Evolutionary conservation across 2,797 vertebrate species (phyloP).

Genomic region (Scyliorhinus canicula): DNA sequence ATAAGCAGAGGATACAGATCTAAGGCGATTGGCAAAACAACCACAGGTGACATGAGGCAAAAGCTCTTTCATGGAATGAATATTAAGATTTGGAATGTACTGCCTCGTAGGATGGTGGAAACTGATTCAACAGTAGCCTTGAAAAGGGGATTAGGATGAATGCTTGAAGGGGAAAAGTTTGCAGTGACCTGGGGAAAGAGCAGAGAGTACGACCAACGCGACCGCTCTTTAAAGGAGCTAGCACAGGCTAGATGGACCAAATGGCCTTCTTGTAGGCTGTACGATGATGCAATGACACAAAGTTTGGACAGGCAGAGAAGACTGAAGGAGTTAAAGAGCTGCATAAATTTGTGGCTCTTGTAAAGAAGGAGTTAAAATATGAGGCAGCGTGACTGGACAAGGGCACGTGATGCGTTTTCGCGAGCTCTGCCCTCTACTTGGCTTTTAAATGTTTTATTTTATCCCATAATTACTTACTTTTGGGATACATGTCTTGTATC

Average conservation of each 20-base stretch:
- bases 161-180: neutral
- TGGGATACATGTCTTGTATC: no score
- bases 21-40: neutral
- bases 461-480: no score
- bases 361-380: neutral
- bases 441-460: no score
- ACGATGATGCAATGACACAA: neutral
- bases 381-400: no score
- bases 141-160: no score
- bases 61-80: no score
- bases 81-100: neutral
- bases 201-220: neutral
- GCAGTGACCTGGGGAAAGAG: neutral
- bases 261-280: neutral
- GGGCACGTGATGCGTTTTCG: no score
- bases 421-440: no score
- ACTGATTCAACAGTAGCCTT: no score
- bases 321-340: neutral
- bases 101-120: neutral
- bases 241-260: neutral
- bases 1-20: neutral
- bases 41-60: neutral
- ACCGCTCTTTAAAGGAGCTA: neutral
- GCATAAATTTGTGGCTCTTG: neutral
- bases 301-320: neutral